A percentile compares a stretch with the other conserved stretches of the same genome.
Conservation (phyloP, 2,888 invertebrate genomes). For the Diplazon laetatorius region DNA sequence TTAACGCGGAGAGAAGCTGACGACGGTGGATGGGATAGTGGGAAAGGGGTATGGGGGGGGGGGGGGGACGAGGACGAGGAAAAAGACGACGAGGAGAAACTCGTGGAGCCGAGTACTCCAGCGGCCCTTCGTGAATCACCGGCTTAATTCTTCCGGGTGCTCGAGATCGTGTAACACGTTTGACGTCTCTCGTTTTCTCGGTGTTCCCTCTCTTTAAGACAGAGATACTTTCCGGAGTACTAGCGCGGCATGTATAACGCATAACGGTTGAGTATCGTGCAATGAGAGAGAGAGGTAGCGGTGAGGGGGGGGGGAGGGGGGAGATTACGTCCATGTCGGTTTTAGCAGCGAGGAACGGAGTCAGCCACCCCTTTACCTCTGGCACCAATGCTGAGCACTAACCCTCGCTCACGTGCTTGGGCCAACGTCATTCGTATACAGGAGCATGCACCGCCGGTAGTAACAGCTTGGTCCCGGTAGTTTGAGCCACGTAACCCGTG, state of each 20-base stretch:
- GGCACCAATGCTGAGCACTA: constrained; percentile 65
- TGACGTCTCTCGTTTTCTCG: constrained; percentile 56
- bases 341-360: constrained; percentile 1
- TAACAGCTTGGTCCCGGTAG: constrained; percentile 23
- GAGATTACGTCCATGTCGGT: not conserved
- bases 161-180: constrained; percentile 35
- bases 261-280: not conserved
- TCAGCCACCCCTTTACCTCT: constrained; percentile 35
- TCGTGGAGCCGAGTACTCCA: constrained; percentile 64
- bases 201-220: constrained; percentile 11
- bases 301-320: no score
- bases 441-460: constrained; percentile 15
- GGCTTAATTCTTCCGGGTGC: constrained; percentile 70
- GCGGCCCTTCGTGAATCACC: constrained; percentile 68
- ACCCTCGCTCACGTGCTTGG: constrained; percentile 54
- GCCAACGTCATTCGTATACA: constrained; percentile 62
- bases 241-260: not conserved
- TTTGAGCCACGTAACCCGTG: constrained; percentile 6
- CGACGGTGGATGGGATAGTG: constrained; percentile 19
- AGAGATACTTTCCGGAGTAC: not conserved
- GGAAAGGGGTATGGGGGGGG: not conserved
- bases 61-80: constrained; percentile 15
- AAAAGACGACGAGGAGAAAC: constrained; percentile 36
- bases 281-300: no score
- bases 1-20: constrained; percentile 52